Percentiles rank a stretch among this genome's conserved stretches.
phyloP scores from a whole-genome alignment of 2,888 invertebrate genomes.

The Didymodactylos carnosus region DNA sequence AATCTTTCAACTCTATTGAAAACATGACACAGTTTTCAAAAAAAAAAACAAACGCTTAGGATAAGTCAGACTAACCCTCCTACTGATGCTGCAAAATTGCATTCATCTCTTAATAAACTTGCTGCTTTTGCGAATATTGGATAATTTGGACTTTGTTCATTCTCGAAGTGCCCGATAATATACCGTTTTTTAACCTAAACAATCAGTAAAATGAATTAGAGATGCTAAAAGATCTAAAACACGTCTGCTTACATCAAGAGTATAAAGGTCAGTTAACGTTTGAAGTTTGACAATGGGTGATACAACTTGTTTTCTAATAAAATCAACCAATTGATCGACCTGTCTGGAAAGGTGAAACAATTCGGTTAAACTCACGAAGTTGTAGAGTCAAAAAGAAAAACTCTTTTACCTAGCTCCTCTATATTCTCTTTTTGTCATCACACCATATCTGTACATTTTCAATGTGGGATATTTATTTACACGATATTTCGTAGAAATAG shows the following conservation, averaged over 20 bases:
- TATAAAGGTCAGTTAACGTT: neutral
- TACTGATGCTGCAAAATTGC: constrained; percentile 32
- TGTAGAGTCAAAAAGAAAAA: neutral
- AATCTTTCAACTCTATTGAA: constrained; percentile 18
- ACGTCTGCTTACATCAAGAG: too few relatives aligned
- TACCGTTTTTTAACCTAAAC: constrained; percentile 42
- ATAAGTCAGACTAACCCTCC: constrained; percentile 1
- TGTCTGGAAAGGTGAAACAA: constrained; percentile 46
- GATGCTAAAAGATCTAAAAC: neutral
- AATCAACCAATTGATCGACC: constrained; percentile 66
- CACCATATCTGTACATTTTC: constrained; percentile 57
- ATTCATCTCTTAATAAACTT: constrained; percentile 74
- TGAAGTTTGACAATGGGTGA: neutral
- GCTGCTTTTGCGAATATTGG: constrained; percentile 35
- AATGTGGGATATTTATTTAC: constrained; percentile 75
- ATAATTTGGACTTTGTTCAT: constrained; percentile 23
- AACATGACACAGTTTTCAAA: constrained; percentile 14
- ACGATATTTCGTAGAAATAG: constrained; percentile 1
- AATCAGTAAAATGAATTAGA: constrained; percentile 30
- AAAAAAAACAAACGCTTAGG: constrained; percentile 16
- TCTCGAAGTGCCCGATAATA: constrained; percentile 70
- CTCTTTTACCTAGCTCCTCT: constrained; percentile 45
- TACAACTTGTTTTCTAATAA: constrained; percentile 59
- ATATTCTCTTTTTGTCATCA: constrained; percentile 37
- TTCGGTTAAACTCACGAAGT: neutral